A percentile compares a stretch with the other conserved stretches of the same genome.
phyloP scores from a whole-genome alignment of 2,113 vertebrate species.

The Paradisaea rubra region DNA sequence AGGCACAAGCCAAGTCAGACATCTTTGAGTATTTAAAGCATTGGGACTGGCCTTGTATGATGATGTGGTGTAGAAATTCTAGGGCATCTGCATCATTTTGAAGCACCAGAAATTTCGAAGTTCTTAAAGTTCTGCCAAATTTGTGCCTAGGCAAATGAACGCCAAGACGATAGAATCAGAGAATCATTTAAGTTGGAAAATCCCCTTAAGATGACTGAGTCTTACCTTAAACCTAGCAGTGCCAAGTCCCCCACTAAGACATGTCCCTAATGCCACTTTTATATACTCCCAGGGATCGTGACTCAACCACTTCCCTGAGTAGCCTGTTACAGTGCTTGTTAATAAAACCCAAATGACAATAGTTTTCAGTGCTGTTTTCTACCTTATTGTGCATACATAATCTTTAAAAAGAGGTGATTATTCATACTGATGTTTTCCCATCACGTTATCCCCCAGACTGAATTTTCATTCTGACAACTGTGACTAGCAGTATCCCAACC shows the following conservation, averaged over 20 bases:
- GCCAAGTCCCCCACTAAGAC: not conserved
- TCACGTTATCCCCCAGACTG: not conserved
- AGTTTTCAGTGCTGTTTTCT: no score
- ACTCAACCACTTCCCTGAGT: not conserved
- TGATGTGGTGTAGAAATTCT: no score
- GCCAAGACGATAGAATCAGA: not conserved
- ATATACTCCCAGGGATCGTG: no score
- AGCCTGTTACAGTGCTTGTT: not conserved
- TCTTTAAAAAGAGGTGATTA: not conserved
- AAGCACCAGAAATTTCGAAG: not conserved
- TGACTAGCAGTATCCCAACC: not conserved
- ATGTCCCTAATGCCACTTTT: not conserved
- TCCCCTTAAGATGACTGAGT: not conserved
- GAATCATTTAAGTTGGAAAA: not conserved
- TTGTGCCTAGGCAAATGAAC: not conserved
- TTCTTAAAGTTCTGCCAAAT: not conserved
- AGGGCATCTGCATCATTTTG: not conserved
- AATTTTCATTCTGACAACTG: not conserved
- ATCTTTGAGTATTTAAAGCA: not conserved
- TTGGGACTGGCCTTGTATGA: not conserved
- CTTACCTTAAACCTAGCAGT: not conserved
- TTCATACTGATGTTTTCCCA: not conserved
- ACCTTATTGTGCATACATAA: not conserved
- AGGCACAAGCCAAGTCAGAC: not conserved
- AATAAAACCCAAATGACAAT: not conserved